Percentiles rank a stretch among this genome's conserved stretches.
Conservation (phyloP, 1,140 invertebrate genomes). For the Apis mellifera region Amel_HAv3.1 CM009944.2:3646501-3647000, state of each 20-base stretch:
- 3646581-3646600: no score
- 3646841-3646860: constrained; percentile 40
- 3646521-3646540: no score
- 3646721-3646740: not conserved
- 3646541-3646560: no score
- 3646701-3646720: no score
- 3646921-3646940: constrained; percentile 14
- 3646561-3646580: no score
- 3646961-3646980: not conserved
- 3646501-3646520: no score
- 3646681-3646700: no score
- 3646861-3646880: constrained; percentile 40
- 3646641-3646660: no score
- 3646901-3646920: constrained; percentile 41
- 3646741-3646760: no score
- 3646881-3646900: constrained; percentile 23
- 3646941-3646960: constrained; percentile 31
- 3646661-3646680: no score
- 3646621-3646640: no score
- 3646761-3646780: not conserved
- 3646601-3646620: no score
- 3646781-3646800: not conserved
- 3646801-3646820: not conserved
- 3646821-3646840: constrained; percentile 22
- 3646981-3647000: not conserved